Evolutionary conservation across 2,113 vertebrate genomes (phyloP), one percentile per base, ranked within the genome.

Genomic region (Psettodes erumei): DNA sequence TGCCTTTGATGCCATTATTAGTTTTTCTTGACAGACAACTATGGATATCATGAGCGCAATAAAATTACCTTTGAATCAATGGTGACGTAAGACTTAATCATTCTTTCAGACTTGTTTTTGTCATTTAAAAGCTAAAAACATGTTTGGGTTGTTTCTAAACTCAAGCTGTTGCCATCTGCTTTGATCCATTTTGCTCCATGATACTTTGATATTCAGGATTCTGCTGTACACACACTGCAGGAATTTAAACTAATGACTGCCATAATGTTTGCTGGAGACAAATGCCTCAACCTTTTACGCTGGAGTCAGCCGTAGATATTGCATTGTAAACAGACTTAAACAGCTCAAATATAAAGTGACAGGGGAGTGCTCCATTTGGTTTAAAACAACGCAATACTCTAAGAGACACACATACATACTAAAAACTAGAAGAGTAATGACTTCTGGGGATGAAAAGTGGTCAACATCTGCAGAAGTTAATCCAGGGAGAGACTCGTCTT

Each of bases 401-500:
- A 27, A 35, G 16, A 67, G 37, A 25, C 50, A 69, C 15, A 25
- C 50, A 62, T 8, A 10, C n/a, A 12, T 4, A 45, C n/a, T 38
- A 25, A 67, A 65, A 68, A 71, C 42, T 42, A 61, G 47, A 51
- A 55, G 55, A 78, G 12, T 18, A 61, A 54, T 43, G 72, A 63
- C 23, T n/a, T 9, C n/a, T 25, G 2, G 18, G 40, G 37, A 78
- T 77, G 21, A 70, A 59, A 64, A 62, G 77, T 54, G 58, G 15
- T 38, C 54, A 81, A 60, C 80, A 63, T 74, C 48, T 60, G 53
- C 75, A 71, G 59, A 56, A 67, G 42, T 55, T 68, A 73, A 66
- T 79, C 75, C 64, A 75, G 66, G 67, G 33, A 37, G 50, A 81
- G 47, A 78, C 71, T 56, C 0, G 3, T 66, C 2, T 51, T 86